Evolutionary conservation across 2,113 vertebrate species (phyloP), one percentile per base, ranked within the genome.

Genomic region (Mobula birostris): DNA sequence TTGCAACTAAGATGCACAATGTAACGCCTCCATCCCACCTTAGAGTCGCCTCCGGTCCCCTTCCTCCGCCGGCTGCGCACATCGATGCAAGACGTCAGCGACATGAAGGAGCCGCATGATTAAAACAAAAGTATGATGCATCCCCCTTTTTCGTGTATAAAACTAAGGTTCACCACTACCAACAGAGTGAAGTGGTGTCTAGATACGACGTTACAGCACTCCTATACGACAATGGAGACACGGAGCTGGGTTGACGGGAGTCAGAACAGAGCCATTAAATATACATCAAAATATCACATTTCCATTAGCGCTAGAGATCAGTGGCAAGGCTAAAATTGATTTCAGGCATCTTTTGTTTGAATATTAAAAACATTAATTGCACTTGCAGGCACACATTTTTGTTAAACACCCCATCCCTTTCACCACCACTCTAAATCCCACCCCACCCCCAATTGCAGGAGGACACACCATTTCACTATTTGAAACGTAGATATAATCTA

Each of bases 231-330:
- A 88, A 88, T 88, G 58, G 58, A 88, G 83, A 2, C 32, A 80
- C 15, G 40, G 82, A 27, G 82, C 82, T 58, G 82, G 36, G 78
- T 32, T 80, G 82, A 85, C 24, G 83, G 58, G 56, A 88, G 83
- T 27, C 83, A 63, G 83, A n/a, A 61, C 58, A 63, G 56, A 88
- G 58, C 83, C 83, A 88, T 88, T 88, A 88, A 88, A 88, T 63
- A 88, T 88, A 83, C 80, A 83, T 63, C 83, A 88, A 88, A 88
- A 88, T 88, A 88, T 88, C 58, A 63, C 83, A 88, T 88, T 88
- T 88, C 83, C 83, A 88, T 63, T n/a, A 63, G 83, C 83, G 58
- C 61, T 88, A 58, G 3, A 11, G 56, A 11, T 88, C 83, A 63
- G 15, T n/a, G 83, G 83, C 56, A 88, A 88, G 61, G 83, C 83